Conservation (phyloP, 1,140 invertebrate species). For the Trichonephila clavipes region DNA sequence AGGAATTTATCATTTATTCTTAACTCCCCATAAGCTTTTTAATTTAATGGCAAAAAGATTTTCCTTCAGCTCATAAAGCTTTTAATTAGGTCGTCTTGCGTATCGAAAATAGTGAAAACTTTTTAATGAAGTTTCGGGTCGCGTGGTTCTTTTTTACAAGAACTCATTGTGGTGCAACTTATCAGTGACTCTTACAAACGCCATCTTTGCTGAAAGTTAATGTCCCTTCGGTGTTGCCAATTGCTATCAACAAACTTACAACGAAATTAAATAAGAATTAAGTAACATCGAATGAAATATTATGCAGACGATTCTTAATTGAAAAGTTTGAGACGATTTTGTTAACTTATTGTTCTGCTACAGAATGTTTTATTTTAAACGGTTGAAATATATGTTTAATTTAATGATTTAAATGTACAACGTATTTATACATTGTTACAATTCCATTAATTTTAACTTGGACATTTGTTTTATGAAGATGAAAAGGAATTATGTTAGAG, state of each 20-base stretch:
- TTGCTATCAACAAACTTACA: constrained; percentile 5
- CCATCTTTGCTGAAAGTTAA: not conserved
- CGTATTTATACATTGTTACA: too few species aligned
- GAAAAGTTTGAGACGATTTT: not conserved
- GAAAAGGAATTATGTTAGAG: too few species aligned
- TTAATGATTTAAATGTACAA: too few species aligned
- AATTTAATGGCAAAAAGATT: constrained; percentile 62
- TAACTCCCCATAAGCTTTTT: constrained; percentile 37
- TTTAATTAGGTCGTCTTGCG: constrained; percentile 21
- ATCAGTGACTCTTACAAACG: not conserved
- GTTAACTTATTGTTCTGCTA: not conserved
- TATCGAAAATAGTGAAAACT: constrained; percentile 52
- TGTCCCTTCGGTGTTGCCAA: constrained; percentile 1
- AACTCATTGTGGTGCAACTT: not conserved
- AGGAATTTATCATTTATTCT: constrained; percentile 48
- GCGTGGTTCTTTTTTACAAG: constrained; percentile 7
- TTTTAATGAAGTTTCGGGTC: constrained; percentile 46
- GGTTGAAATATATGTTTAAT: too few species aligned
- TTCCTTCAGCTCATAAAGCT: constrained; percentile 34
- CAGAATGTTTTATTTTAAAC: not conserved
- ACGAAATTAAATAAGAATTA: not conserved
- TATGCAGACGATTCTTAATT: not conserved
- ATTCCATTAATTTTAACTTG: too few species aligned
- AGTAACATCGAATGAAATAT: not conserved
- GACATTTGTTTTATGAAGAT: too few species aligned